Percentiles rank a stretch among this genome's conserved stretches.
Conservation (phyloP, 2,797 vertebrate species). For the Saxicola maurus region DNA sequence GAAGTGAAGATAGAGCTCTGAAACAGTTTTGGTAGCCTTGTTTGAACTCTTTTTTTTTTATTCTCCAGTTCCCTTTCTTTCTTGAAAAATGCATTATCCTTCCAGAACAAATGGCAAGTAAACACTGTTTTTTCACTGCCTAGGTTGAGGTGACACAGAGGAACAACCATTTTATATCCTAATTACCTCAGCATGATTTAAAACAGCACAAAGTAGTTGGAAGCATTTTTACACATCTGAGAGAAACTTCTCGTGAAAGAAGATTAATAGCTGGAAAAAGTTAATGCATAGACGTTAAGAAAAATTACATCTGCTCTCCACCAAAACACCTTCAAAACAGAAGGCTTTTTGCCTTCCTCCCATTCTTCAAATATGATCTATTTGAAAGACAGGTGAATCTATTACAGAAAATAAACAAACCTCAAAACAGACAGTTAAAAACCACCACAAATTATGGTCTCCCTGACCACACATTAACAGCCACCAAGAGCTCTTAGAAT, state of each 20-base stretch:
- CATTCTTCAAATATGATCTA: background rate
- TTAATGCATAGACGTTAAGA: background rate
- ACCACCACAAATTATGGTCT: background rate
- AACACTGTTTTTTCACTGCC: background rate
- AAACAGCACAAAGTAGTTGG: background rate
- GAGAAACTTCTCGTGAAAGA: background rate
- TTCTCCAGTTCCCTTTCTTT: background rate
- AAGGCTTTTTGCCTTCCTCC: background rate
- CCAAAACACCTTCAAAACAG: background rate
- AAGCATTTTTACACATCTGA: background rate
- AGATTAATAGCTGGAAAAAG: background rate
- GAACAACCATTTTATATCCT: background rate
- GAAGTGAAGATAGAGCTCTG: background rate
- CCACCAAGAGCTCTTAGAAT: background rate
- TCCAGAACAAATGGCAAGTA: background rate
- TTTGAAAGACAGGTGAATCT: background rate
- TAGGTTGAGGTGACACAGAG: background rate
- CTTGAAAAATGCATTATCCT: background rate
- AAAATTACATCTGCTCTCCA: background rate
- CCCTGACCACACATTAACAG: background rate
- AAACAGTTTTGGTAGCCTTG: background rate
- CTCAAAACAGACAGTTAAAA: background rate
- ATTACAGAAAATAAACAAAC: background rate
- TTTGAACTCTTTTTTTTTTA: background rate
- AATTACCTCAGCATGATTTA: conserved; percentile 13